Conservation (phyloP, 1,140 invertebrate genomes). For the Yoshiicerus persimilis region DNA sequence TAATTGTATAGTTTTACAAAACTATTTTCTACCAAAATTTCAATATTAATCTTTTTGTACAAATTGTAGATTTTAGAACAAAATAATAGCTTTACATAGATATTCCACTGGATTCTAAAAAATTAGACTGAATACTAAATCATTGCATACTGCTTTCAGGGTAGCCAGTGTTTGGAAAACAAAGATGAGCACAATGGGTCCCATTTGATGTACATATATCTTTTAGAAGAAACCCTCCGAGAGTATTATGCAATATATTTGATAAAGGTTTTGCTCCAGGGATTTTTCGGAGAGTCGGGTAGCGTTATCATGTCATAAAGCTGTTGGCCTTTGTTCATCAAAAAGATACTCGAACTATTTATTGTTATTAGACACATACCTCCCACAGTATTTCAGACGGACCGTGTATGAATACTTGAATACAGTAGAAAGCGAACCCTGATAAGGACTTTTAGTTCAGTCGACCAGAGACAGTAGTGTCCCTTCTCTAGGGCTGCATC, state of each 20-base stretch:
- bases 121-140: too few relatives aligned
- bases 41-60: too few relatives aligned
- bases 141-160: too few relatives aligned
- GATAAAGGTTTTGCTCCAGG: background rate
- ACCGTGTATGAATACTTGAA: background rate
- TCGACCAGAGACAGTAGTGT: background rate
- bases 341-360: background rate
- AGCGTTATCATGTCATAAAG: background rate
- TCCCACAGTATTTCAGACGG: background rate
- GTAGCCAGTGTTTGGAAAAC: too few relatives aligned
- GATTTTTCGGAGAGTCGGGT: background rate
- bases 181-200: background rate
- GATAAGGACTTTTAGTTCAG: background rate
- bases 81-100: too few relatives aligned
- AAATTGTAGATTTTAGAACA: too few relatives aligned
- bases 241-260: background rate
- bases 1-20: too few relatives aligned
- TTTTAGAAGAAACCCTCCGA: background rate
- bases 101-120: too few relatives aligned
- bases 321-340: background rate
- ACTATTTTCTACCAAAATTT: too few relatives aligned
- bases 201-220: background rate
- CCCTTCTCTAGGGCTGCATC: background rate
- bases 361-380: background rate
- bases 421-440: background rate